phyloP scores from a whole-genome alignment of 2,113 vertebrate genomes.

The Peucedramus taeniatus region DNA sequence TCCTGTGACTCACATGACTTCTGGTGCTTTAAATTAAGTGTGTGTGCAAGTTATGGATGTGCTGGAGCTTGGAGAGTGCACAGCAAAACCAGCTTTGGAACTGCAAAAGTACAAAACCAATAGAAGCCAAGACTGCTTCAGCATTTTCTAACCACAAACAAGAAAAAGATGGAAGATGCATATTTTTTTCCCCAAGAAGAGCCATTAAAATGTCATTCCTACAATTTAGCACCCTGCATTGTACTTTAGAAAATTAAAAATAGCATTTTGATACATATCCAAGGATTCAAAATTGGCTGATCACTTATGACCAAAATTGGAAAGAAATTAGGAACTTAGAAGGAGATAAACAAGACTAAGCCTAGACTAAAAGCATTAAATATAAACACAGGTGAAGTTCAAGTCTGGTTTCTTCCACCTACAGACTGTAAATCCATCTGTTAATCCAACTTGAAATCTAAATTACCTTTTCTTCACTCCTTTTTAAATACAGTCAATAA shows the following conservation, averaged over 20 bases:
- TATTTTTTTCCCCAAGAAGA: neutral
- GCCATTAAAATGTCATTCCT: neutral
- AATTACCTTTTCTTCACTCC: neutral
- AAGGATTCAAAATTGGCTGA: slow-evolving; percentile 3
- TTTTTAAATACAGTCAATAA: neutral
- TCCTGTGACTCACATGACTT: neutral
- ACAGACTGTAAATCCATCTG: neutral
- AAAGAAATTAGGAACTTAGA: neutral
- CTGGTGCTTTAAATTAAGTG: neutral
- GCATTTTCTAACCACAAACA: neutral
- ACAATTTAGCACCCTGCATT: neutral
- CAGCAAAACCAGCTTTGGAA: neutral
- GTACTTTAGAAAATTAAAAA: neutral
- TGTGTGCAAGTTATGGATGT: neutral
- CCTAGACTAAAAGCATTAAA: neutral
- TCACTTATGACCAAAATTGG: neutral
- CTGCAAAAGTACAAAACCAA: neutral
- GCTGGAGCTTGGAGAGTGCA: neutral
- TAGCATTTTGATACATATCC: neutral
- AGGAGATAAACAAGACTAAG: neutral
- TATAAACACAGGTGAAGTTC: neutral
- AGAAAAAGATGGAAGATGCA: neutral
- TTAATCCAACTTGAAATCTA: neutral
- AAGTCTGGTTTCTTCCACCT: neutral
- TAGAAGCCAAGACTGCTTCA: neutral